These are phyloP conservation scores for Aphodius granarius DNA, from an alignment of 2,888 invertebrate genomes.

Conservation along the genomic window DNA sequence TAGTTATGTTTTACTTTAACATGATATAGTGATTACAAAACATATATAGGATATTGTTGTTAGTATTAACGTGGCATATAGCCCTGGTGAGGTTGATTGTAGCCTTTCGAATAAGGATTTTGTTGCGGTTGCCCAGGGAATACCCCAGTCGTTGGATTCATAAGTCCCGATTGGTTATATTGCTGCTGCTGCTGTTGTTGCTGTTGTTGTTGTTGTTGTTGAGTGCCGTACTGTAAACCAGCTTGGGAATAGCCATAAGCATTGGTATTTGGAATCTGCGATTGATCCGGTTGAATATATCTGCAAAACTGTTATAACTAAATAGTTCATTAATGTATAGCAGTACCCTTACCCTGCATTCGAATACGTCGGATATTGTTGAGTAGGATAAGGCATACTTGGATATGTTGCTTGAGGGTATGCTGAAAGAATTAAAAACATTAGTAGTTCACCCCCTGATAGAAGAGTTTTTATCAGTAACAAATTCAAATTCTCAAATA, in stretches of 20 bases:
- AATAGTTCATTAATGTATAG: neutral
- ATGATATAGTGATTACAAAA: neutral
- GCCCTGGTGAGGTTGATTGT: conserved; percentile 42
- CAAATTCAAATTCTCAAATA: too few relatives aligned
- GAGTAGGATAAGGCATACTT: conserved; percentile 45
- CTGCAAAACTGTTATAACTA: conserved; percentile 12
- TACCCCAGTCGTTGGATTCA: conserved; percentile 31
- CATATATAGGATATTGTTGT: neutral
- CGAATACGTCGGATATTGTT: conserved; percentile 42
- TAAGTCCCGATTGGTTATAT: conserved; percentile 27
- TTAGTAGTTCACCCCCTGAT: too few relatives aligned
- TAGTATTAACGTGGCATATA: conserved; percentile 4
- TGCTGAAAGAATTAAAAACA: conserved; percentile 10
- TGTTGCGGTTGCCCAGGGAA: conserved; percentile 39
- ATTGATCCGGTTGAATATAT: conserved; percentile 38
- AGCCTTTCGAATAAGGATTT: conserved; percentile 50
- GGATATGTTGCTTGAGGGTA: conserved; percentile 44
- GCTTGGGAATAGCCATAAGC: conserved; percentile 45
- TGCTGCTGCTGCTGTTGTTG: conserved; percentile 40
- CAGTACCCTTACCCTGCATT: conserved; percentile 44
- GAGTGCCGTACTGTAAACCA: conserved; percentile 42
- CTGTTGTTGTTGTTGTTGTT: conserved; percentile 41
- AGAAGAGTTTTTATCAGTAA: too few relatives aligned
- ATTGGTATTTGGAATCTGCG: conserved; percentile 45
- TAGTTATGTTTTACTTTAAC: neutral